phyloP scores from a whole-genome alignment of 1,140 invertebrate species.

The Mylabris phalerata region DNA sequence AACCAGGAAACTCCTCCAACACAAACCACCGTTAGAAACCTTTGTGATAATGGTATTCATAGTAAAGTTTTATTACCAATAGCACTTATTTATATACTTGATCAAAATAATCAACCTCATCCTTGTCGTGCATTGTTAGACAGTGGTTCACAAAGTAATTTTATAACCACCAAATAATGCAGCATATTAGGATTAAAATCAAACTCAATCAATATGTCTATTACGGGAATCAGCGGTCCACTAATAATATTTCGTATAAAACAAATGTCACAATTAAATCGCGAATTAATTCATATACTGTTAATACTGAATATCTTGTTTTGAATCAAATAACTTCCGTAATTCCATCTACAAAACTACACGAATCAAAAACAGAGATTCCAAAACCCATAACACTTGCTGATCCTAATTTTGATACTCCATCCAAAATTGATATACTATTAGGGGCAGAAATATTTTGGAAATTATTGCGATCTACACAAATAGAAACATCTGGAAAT shows the following conservation, averaged over 20 bases:
- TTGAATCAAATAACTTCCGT: background rate
- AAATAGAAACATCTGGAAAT: background rate
- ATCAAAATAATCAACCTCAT: background rate
- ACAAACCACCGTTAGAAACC: no score
- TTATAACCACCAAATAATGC: background rate
- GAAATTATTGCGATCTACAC: background rate
- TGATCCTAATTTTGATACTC: background rate
- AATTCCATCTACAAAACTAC: background rate
- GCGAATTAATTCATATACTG: background rate
- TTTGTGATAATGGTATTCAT: no score
- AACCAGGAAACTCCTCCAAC: no score
- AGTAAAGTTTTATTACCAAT: background rate
- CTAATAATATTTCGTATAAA: background rate
- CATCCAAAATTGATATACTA: background rate
- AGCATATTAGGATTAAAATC: background rate
- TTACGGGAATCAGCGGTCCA: background rate
- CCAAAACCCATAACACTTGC: background rate
- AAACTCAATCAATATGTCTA: background rate
- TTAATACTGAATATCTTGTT: constrained; percentile 1
- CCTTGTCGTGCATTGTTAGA: background rate
- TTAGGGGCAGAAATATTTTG: constrained; percentile 4
- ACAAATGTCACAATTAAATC: constrained; percentile 2
- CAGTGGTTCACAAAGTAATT: constrained; percentile 1
- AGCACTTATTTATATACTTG: background rate
- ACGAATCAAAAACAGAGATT: background rate